Evolutionary conservation across 2,888 invertebrate species (phyloP).

Genomic region (Cerastis rubricosa): DNA sequence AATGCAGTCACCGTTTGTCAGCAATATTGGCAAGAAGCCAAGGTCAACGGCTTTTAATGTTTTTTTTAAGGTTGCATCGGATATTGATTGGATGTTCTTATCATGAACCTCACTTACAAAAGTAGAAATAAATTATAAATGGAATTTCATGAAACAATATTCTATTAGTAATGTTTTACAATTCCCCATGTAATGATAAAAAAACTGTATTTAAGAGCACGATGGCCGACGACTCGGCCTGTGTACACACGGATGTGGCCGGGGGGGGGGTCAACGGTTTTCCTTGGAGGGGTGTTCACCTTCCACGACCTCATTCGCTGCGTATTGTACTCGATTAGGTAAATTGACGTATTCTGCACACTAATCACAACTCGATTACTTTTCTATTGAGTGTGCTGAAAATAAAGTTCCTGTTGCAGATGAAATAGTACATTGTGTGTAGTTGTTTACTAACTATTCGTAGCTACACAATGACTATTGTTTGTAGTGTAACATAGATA

Average conservation of each 20-base stretch:
- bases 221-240: constrained; percentile 47
- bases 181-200: constrained; percentile 41
- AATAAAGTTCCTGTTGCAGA: constrained; percentile 33
- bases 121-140: neutral
- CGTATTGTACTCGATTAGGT: constrained; percentile 71
- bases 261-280: constrained; percentile 86
- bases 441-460: constrained; percentile 58
- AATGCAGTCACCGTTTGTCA: constrained; percentile 54
- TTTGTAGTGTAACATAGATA: constrained; percentile 36
- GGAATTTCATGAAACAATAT: constrained; percentile 11
- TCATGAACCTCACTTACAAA: neutral
- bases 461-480: constrained; percentile 60
- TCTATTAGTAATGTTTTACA: constrained; percentile 22
- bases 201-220: constrained; percentile 49
- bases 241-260: constrained; percentile 81
- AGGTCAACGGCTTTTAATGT: constrained; percentile 57
- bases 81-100: constrained; percentile 38
- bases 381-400: constrained; percentile 27
- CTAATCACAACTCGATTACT: constrained; percentile 47
- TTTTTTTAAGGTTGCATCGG: constrained; percentile 26
- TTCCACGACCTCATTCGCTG: constrained; percentile 81
- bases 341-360: constrained; percentile 60
- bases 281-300: constrained; percentile 90
- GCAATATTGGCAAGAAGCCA: constrained; percentile 61
- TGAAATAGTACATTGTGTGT: constrained; percentile 47